These are phyloP conservation scores for Plumapathes pennacea DNA, from an alignment of 92 coral and sea anemone genomes.

Conservation along the genomic window DNA sequence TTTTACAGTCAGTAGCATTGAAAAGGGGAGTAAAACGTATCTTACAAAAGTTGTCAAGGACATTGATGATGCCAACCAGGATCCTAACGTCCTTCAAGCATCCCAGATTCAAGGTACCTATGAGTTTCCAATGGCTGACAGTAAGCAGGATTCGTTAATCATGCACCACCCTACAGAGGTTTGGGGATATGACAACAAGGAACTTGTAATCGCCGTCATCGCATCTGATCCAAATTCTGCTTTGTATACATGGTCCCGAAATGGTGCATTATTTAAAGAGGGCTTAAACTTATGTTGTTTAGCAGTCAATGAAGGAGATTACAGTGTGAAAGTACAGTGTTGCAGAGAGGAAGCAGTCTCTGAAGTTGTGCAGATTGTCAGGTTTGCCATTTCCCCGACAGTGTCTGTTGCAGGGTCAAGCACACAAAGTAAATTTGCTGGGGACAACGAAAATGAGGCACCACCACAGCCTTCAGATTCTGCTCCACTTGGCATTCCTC, in stretches of 20 bases:
- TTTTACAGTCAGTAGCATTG: slow-evolving; percentile 6
- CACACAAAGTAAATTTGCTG: not conserved
- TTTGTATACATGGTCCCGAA: slow-evolving; percentile 34
- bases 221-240: slow-evolving; percentile 28
- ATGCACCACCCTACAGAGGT: slow-evolving; percentile 59
- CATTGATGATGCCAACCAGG: slow-evolving; percentile 2
- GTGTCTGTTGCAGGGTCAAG: not conserved
- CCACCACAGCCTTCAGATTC: not conserved
- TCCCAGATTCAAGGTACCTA: no score
- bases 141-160: no score
- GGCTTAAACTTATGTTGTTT: slow-evolving; percentile 23
- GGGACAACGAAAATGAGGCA: not conserved
- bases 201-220: slow-evolving; percentile 50
- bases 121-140: no score
- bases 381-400: not conserved
- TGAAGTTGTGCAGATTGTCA: slow-evolving; percentile 5
- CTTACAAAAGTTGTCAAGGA: slow-evolving; percentile 5
- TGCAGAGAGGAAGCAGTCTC: slow-evolving; percentile 10
- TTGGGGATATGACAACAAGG: slow-evolving; percentile 58
- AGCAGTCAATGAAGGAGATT: slow-evolving; percentile 29
- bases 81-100: no score
- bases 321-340: slow-evolving; percentile 32
- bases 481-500: no score
- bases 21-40: slow-evolving; percentile 10
- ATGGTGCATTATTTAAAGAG: slow-evolving; percentile 21